Base-by-base conservation (phyloP, 1,140 invertebrate species). In the Hestina assimilis region DNA sequence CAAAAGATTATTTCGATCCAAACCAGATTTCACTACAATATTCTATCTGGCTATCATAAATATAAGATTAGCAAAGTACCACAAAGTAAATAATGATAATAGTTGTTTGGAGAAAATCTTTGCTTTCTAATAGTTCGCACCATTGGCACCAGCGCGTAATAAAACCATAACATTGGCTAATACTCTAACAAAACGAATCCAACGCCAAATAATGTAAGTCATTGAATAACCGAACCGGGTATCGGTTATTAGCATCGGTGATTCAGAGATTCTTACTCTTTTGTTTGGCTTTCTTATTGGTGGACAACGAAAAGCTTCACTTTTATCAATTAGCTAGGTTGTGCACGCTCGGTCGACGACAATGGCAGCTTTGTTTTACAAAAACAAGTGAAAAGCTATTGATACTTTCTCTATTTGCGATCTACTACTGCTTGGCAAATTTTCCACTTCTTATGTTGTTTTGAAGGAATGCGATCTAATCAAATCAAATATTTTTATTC, bases 251-350 rank as follows among this genome's bases (percentile, higher is more conserved):
- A 58, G 41, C 53, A 56, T 54, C 53, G 14, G 50, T 75, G 72
- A 76, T 58, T 73, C 71, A 75, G 68, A 63, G 63, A 53, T n/a
- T n/a, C 53, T 51, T 51, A 75, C 58, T 75, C 63, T 51, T 72
- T 66, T 83, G 73, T 87, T 84, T 83, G 70, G 62, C 67, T 78
- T 84, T 79, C 69, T 74, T 75, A 75, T 79, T 74, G 58, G 45
- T 65, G 60, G 56, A 65, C 69, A 70, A 73, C 70, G 75, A 69
- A 81, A 81, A 76, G 76, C 72, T 75, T 72, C 71, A 81, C 82
- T 87, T 83, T 85, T 85, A 81, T 80, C 82, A 87, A 87, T 87
- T 87, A 87, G 74, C 62, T 69, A 35, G 64, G 57, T 56, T 56
- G 50, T 57, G 65, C 79, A 74, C 68, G 74, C 71, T 63, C 69